Evolutionary conservation across 2,797 vertebrate genomes (phyloP), one percentile per base, ranked within the genome.

Genomic region (Chanos chanos): DNA sequence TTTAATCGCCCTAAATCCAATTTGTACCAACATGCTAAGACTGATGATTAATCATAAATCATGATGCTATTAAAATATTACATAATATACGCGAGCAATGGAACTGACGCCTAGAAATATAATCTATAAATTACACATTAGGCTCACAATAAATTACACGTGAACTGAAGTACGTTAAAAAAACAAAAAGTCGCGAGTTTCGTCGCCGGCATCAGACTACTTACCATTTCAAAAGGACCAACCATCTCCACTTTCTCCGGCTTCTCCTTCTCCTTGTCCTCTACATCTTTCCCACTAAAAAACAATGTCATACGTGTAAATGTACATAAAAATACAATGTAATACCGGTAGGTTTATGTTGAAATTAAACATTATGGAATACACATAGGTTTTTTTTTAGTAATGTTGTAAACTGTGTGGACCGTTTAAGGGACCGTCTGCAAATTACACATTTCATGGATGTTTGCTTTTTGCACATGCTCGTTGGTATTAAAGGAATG

Each of bases 191-290:
- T n/a, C n/a, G n/a, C n/a, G n/a, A n/a, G n/a, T n/a, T n/a, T n/a
- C n/a, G n/a, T n/a, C n/a, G n/a, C n/a, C n/a, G 12, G 21, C 22
- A 9, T 7, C 44, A 53, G 6, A 2, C 4, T 31, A 68, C 74
- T 66, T 16, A 76, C 74, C 33, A 76, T 56, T 31, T 76, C 15
- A 2, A 76, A 10, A 1, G 50, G 24, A 50, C 74, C 74, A 15
- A 76, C 74, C 74, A 76, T 73, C 27, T 53, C 53, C 3, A 60
- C 0, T 13, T 53, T 57, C 7, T 31, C 27, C 7, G 28, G 19
- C 33, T 70, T 48, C 7, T 57, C 40, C 43, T 68, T 28, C 52
- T 30, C 47, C 16, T 67, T 61, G 57, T 73, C 70, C 18, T 36
- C 21, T 55, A n/a, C n/a, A n/a, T n/a, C n/a, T n/a, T n/a, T n/a